phyloP scores from a whole-genome alignment of 1,140 invertebrate species.

The Leptonema lineaticorne region DNA sequence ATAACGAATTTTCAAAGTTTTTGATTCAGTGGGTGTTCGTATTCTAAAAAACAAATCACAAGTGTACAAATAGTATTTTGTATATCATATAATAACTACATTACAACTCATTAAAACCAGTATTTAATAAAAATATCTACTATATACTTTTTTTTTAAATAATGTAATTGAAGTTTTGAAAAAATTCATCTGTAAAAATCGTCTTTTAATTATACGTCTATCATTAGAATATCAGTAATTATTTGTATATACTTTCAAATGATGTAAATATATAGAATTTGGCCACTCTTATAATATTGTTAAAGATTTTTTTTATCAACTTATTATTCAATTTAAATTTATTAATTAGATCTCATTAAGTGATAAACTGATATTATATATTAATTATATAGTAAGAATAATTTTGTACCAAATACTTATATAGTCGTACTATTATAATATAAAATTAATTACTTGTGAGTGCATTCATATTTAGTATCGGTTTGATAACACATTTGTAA shows the following conservation, averaged over 20 bases:
- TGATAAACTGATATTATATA: neutral
- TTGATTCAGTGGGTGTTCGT: neutral
- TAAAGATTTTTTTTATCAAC: neutral
- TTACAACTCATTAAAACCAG: neutral
- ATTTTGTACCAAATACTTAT: neutral
- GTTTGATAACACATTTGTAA: slow-evolving; percentile 3
- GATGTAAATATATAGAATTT: too few species aligned
- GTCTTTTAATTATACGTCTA: too few species aligned
- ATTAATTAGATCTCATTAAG: neutral
- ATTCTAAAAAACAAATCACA: slow-evolving; percentile 18
- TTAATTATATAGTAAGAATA: too few species aligned
- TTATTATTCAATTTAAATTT: neutral
- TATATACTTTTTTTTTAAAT: neutral
- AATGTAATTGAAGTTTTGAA: neutral
- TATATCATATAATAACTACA: too few species aligned
- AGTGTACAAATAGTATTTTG: too few species aligned
- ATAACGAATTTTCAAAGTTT: slow-evolving; percentile 4
- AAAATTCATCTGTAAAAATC: neutral
- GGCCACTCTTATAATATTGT: too few species aligned
- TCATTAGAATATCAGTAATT: too few species aligned
- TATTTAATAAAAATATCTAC: neutral
- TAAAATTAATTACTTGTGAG: neutral
- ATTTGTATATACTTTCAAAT: too few species aligned
- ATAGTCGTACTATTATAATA: neutral
- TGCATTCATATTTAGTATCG: slow-evolving; percentile 7